phyloP scores from a whole-genome alignment of 35 echinoderm and acorn worm genomes.

The Hemicentrotus pulcherrimus region DNA sequence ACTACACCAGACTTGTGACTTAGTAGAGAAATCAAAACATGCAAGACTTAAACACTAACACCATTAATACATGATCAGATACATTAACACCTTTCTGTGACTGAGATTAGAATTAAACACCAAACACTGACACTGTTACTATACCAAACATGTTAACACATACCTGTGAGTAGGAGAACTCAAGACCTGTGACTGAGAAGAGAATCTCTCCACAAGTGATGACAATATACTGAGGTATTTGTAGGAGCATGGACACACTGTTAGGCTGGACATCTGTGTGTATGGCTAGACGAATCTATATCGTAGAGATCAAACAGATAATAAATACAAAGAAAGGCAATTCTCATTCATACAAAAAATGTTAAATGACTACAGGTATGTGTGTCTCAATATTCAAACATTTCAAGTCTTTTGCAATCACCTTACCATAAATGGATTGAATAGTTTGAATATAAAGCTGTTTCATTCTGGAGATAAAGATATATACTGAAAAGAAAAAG shows the following conservation, averaged over 20 bases:
- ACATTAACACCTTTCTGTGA: no score
- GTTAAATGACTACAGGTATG: no score
- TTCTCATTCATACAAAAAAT: no score
- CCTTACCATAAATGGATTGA: no score
- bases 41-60: no score
- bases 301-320: not conserved
- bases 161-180: constrained; percentile 99
- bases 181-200: constrained; percentile 92
- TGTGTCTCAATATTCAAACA: no score
- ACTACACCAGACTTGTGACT: not conserved
- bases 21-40: no score
- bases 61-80: not conserved
- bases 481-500: no score
- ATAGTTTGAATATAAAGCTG: no score
- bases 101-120: not conserved
- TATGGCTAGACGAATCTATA: constrained; percentile 54
- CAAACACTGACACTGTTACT: not conserved
- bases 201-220: constrained; percentile 87
- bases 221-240: constrained; percentile 89
- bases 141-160: not conserved
- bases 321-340: not conserved
- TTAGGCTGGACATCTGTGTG: constrained; percentile 77
- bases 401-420: no score
- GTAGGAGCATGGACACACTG: constrained; percentile 76
- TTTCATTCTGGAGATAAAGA: no score